phyloP scores from a whole-genome alignment of 2,888 invertebrate species.

The Andricus curvator region DNA sequence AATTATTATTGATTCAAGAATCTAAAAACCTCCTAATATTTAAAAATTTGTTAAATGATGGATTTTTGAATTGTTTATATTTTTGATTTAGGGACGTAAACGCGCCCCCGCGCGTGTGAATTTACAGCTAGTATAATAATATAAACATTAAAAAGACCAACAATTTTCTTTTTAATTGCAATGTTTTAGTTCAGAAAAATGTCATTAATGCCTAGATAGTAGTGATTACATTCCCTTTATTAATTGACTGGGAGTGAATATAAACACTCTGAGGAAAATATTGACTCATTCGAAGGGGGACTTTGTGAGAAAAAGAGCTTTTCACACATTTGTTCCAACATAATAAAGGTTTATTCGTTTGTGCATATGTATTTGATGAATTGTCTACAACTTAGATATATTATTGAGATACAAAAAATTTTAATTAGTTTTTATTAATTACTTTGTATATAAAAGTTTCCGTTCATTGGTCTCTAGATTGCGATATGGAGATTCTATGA shows the following conservation, averaged over 20 bases:
- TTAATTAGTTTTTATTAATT: too few species aligned
- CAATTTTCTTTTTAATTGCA: not conserved
- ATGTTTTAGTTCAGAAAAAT: not conserved
- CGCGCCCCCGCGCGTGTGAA: too few species aligned
- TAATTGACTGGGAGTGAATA: not conserved
- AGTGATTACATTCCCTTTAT: not conserved
- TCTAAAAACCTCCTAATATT: too few species aligned
- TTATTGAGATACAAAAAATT: not conserved
- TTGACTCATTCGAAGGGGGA: not conserved
- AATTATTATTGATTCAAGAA: too few species aligned
- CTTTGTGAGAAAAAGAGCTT: not conserved
- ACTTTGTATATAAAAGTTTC: too few species aligned
- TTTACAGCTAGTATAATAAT: too few species aligned
- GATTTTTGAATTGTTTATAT: too few species aligned
- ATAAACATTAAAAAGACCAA: not conserved
- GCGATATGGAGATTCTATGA: too few species aligned
- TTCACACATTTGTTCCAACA: not conserved
- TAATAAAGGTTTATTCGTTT: not conserved
- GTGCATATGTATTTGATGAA: not conserved
- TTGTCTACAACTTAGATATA: not conserved
- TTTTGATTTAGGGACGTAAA: too few species aligned
- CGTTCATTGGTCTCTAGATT: too few species aligned
- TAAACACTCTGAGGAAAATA: not conserved
- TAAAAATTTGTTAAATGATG: too few species aligned
- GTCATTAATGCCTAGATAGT: not conserved